Evolutionary conservation across 2,888 invertebrate genomes (phyloP).

Genomic region (Agrochola macilenta): DNA sequence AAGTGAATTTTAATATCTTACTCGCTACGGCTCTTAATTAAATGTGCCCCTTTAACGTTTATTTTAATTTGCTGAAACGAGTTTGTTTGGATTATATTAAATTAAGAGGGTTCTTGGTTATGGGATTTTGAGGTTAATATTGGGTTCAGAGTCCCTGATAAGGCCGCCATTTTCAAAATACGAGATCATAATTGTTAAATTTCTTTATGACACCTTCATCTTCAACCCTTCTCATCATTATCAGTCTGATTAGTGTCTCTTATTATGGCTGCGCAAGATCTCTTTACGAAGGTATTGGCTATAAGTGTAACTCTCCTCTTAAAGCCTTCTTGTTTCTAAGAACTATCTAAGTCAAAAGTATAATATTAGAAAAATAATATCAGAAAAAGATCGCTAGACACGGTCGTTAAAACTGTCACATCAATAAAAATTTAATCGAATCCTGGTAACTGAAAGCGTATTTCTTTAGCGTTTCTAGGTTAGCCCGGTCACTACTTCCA

Average conservation of each 20-base stretch:
- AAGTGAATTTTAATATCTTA: slow-evolving; percentile 77
- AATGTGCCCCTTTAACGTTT: slow-evolving; percentile 53
- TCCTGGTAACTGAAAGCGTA: slow-evolving; percentile 15
- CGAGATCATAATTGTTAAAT: neutral
- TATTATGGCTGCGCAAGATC: neutral
- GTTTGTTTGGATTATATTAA: slow-evolving; percentile 41
- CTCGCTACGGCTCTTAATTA: slow-evolving; percentile 67
- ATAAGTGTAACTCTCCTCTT: neutral
- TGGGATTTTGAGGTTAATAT: neutral
- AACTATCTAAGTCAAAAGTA: neutral
- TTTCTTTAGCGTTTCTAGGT: slow-evolving; percentile 36
- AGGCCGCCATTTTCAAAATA: neutral
- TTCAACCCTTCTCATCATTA: neutral
- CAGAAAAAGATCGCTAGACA: neutral
- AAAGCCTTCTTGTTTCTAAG: neutral
- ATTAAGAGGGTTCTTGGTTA: slow-evolving; percentile 2
- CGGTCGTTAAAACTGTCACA: slow-evolving; percentile 1
- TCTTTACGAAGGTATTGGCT: neutral
- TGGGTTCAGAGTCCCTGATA: neutral
- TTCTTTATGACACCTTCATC: no score
- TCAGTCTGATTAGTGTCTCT: neutral
- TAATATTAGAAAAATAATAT: slow-evolving; percentile 12
- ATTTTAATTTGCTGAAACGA: slow-evolving; percentile 54
- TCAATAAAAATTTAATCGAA: slow-evolving; percentile 42
- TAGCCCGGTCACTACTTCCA: slow-evolving; percentile 29